Evolutionary conservation across 2,113 vertebrate genomes (phyloP), one percentile per base, ranked within the genome.

Genomic region (Takifugu flavidus): DNA sequence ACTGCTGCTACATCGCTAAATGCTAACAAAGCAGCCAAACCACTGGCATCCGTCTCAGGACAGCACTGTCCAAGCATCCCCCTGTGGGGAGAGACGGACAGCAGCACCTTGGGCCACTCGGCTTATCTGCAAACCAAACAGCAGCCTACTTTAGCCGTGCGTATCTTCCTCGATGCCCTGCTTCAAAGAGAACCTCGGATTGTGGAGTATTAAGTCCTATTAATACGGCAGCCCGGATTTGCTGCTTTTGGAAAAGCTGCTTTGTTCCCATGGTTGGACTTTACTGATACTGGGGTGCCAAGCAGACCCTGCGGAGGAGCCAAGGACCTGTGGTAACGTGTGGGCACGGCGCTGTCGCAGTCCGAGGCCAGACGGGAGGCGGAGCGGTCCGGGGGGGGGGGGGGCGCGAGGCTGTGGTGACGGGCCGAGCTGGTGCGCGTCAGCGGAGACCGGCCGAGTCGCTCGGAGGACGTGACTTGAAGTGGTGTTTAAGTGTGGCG

Each of bases 221-320:
- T 78, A 80, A 77, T 80, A 60, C 62, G 0, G 12, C 25, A 49
- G 59, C 43, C 72, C 58, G 61, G 67, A 54, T 59, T 28, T 28
- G 26, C 51, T 39, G 52, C 56, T 82, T 74, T 29, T 71, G 67
- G 61, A 76, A 74, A 73, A 53, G 55, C 72, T 44, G 80, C 69
- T 72, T 72, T 77, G 67, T 86, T 72, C 75, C 67, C 71, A 69
- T 43, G 77, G 77, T 75, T 67, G 70, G 65, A 56, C 83, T 68
- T 47, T 47, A 70, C 70, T 76, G 82, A 79, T 64, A 80, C 71
- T 54, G 56, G 61, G 60, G 63, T 83, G 82, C 81, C 83, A 84
- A 78, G 53, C 84, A 76, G 76, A 75, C 77, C 65, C 63, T n/a
- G 67, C 12, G 67, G 14, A 25, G 72, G 53, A 68, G 83, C 83